These are phyloP conservation scores for Acromyrmex charruanus DNA, from an alignment of 1,140 invertebrate genomes.

Conservation along the genomic window DNA sequence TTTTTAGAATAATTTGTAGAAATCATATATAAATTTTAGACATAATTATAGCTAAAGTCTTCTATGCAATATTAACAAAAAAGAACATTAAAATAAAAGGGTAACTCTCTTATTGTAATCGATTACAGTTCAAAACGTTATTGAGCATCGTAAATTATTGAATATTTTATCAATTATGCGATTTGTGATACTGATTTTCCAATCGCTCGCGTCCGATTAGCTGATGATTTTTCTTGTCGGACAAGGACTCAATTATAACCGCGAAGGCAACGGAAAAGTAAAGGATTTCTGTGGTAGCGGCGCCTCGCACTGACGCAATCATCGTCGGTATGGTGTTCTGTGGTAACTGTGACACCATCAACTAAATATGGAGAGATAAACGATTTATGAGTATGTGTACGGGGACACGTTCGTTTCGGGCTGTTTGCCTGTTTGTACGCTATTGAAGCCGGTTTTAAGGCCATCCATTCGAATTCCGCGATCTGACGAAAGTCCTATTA, in stretches of 20 bases:
- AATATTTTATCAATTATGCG: neutral
- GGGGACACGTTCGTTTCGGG: constrained; percentile 40
- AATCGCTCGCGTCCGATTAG: neutral
- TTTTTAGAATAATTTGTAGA: neutral
- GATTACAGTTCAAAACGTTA: neutral
- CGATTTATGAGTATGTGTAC: neutral
- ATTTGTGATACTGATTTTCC: neutral
- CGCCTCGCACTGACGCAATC: constrained; percentile 65
- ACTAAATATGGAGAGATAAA: constrained; percentile 66
- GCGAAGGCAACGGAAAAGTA: neutral
- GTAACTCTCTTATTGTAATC: neutral
- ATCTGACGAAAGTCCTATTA: constrained; percentile 31
- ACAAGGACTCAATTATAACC: neutral
- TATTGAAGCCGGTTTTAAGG: constrained; percentile 41
- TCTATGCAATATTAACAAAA: neutral
- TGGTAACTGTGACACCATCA: constrained; percentile 61
- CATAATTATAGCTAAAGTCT: neutral
- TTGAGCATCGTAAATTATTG: neutral
- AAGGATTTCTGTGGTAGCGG: neutral
- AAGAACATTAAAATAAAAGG: neutral
- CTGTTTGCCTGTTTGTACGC: constrained; percentile 2
- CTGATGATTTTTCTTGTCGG: neutral
- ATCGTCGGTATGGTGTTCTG: constrained; percentile 48
- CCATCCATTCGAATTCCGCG: constrained; percentile 13
- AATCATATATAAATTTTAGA: neutral